A percentile compares a stretch with the other conserved stretches of the same genome.
These are phyloP conservation scores for Argyresthia albistria DNA, from an alignment of 2,888 invertebrate genomes.

Conservation along the genomic window DNA sequence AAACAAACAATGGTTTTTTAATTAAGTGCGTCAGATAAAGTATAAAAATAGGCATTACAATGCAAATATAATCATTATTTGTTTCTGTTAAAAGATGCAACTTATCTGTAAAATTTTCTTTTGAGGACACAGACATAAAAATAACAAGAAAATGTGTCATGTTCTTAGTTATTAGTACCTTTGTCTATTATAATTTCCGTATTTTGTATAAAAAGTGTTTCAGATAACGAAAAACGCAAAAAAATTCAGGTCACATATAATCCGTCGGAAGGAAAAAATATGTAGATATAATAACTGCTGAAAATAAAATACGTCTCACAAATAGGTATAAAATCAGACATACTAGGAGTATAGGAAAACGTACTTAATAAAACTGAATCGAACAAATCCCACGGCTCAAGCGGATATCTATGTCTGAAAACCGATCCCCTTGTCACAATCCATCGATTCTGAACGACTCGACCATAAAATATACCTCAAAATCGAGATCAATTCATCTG, in stretches of 20 bases:
- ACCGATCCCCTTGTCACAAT: constrained; percentile 61
- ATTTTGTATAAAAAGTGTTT: no score
- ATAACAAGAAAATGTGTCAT: no score
- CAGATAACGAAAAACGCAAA: no score
- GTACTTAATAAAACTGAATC: not conserved
- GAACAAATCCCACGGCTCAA: constrained; percentile 13
- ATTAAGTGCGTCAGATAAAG: not conserved
- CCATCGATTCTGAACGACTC: constrained; percentile 45
- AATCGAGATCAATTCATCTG: constrained; percentile 45
- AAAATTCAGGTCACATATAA: no score
- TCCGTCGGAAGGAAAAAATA: no score
- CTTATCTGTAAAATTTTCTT: no score
- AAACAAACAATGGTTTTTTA: not conserved
- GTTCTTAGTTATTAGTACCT: no score
- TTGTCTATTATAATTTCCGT: no score
- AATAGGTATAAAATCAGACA: no score
- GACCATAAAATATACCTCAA: constrained; percentile 68
- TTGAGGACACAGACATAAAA: no score
- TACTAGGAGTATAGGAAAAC: not conserved
- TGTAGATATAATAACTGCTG: no score
- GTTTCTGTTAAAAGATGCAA: not conserved
- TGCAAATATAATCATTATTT: not conserved
- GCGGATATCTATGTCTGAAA: constrained; percentile 32
- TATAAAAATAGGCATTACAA: not conserved
- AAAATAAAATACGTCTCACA: no score